These are phyloP conservation scores for Apodemus speciosus DNA, from an alignment of 2,113 vertebrate genomes.

Conservation along the genomic window DNA sequence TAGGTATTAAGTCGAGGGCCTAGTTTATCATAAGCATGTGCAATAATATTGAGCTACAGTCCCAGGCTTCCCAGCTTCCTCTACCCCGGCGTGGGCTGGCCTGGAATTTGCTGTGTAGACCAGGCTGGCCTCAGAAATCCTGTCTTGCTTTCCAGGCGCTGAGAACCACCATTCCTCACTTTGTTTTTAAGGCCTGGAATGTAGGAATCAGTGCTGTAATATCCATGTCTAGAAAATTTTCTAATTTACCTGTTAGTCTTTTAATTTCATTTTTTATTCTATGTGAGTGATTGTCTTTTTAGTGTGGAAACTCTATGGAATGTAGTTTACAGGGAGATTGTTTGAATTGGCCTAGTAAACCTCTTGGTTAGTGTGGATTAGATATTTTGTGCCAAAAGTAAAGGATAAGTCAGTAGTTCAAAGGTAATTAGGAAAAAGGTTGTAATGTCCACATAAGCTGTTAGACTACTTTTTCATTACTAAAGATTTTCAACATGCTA, in stretches of 20 bases:
- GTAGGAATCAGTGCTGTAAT: neutral
- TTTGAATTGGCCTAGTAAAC: slow-evolving; percentile 17
- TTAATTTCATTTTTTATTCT: neutral
- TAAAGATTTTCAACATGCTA: slow-evolving; percentile 30
- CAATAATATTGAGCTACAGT: neutral
- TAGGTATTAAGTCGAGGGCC: neutral
- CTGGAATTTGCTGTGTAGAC: neutral
- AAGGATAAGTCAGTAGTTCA: slow-evolving; percentile 21
- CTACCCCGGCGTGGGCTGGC: neutral
- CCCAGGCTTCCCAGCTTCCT: neutral
- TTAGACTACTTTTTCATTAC: slow-evolving; percentile 37
- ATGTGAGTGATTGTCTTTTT: neutral
- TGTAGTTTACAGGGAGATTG: neutral
- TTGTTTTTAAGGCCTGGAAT: neutral
- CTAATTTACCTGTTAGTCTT: neutral
- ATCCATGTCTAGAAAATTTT: neutral
- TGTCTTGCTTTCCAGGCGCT: neutral
- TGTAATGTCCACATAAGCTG: neutral
- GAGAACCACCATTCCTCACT: neutral
- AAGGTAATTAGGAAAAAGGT: slow-evolving; percentile 27
- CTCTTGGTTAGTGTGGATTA: neutral
- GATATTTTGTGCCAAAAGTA: slow-evolving; percentile 16
- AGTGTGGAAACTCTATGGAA: neutral
- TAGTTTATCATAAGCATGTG: neutral
- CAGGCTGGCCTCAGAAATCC: neutral